A percentile compares a stretch with the other conserved stretches of the same genome.
Conservation (phyloP, 92 coral and sea anemone genomes). For the Phenganax subtilis region DNA sequence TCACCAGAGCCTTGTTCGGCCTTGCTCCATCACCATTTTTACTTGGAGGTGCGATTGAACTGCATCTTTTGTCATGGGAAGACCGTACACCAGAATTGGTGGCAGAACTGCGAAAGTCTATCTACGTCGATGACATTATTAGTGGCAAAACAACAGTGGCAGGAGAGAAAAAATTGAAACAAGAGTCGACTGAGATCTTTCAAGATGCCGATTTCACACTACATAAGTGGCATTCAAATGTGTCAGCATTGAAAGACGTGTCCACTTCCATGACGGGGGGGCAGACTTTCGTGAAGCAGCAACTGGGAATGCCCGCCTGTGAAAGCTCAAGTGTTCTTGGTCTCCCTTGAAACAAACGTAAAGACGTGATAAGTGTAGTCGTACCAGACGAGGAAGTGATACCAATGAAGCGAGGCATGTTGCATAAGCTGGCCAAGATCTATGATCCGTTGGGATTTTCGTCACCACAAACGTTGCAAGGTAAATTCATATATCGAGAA, state of each 20-base stretch:
- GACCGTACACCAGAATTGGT: background rate
- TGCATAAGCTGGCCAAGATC: slow-evolving; percentile 48
- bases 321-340: slow-evolving; percentile 43
- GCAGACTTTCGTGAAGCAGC: slow-evolving; percentile 49
- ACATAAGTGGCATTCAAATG: slow-evolving; percentile 47
- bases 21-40: background rate
- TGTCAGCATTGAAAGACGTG: slow-evolving; percentile 26
- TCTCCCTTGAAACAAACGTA: slow-evolving; percentile 43
- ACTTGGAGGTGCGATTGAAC: background rate
- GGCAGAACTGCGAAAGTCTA: background rate
- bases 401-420: slow-evolving; percentile 46
- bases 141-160: slow-evolving; percentile 35
- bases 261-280: background rate
- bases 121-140: slow-evolving; percentile 45
- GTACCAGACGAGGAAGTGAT: slow-evolving; percentile 44
- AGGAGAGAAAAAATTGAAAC: slow-evolving; percentile 37
- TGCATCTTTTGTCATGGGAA: background rate
- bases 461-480: slow-evolving; percentile 2
- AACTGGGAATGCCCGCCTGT: slow-evolving; percentile 41
- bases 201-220: slow-evolving; percentile 38
- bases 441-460: slow-evolving; percentile 42
- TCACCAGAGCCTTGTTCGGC: background rate
- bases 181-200: slow-evolving; percentile 40
- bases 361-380: slow-evolving; percentile 39
- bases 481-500: slow-evolving; percentile 9